phyloP scores from a whole-genome alignment of 1,140 invertebrate genomes.

The Heliconius eleuchia region DNA sequence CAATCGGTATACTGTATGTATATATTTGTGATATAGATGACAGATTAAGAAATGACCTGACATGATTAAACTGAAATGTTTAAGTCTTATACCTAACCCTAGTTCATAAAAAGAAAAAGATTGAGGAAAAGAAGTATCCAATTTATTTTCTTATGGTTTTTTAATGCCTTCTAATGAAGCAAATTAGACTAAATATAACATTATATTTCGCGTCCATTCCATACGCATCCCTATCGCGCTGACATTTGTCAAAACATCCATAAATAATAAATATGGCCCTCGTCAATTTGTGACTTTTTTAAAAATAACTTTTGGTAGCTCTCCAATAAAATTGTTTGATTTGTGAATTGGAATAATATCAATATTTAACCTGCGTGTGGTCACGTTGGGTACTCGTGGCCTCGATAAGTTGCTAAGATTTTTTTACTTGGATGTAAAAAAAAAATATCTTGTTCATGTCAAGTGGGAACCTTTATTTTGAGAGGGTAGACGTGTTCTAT shows the following conservation, averaged over 20 bases:
- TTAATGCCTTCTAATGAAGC: neutral
- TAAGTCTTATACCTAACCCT: no score
- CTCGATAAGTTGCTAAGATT: slow-evolving; percentile 43
- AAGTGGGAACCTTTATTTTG: slow-evolving; percentile 45
- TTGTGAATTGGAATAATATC: slow-evolving; percentile 41
- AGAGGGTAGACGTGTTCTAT: slow-evolving; percentile 52
- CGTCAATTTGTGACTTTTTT: slow-evolving; percentile 33
- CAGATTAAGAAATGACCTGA: no score
- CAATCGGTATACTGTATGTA: no score
- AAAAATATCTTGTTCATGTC: slow-evolving; percentile 32
- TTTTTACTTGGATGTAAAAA: slow-evolving; percentile 42
- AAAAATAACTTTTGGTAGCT: slow-evolving; percentile 15
- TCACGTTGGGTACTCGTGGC: slow-evolving; percentile 43
- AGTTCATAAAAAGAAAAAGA: no score
- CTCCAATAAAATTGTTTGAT: slow-evolving; percentile 29
- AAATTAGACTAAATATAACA: neutral
- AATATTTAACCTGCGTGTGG: slow-evolving; percentile 49
- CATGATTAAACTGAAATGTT: no score
- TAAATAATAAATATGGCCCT: slow-evolving; percentile 15
- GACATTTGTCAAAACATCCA: slow-evolving; percentile 6
- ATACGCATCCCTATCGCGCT: neutral
- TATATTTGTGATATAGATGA: no score
- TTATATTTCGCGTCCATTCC: neutral
- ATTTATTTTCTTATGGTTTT: no score
- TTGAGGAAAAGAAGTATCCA: no score